Percentiles rank a stretch among this genome's conserved stretches.
Evolutionary conservation across 2,888 invertebrate species (phyloP).

Genomic region (Acrocyrtus sp.): DNA sequence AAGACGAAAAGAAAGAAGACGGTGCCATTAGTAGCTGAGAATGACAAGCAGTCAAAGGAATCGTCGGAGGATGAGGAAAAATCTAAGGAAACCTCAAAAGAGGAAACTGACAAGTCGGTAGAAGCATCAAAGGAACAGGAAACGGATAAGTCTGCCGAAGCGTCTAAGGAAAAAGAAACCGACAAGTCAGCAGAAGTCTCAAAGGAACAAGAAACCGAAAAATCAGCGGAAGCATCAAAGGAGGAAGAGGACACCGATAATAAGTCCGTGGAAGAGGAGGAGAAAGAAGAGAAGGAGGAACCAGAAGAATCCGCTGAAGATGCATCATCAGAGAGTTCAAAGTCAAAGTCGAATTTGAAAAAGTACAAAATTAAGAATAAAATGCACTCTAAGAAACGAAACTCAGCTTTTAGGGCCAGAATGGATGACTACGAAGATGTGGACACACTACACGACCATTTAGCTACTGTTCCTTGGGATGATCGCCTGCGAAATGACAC

Average conservation of each 20-base stretch:
- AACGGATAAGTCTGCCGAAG: slow-evolving; percentile 22
- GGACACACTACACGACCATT: background rate
- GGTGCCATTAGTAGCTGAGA: no score
- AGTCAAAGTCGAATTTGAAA: slow-evolving; percentile 7
- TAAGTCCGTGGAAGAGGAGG: slow-evolving; percentile 13
- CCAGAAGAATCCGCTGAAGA: slow-evolving; percentile 5
- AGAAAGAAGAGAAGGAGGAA: slow-evolving; percentile 21
- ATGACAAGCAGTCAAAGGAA: slow-evolving; percentile 18
- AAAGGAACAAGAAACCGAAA: slow-evolving; percentile 2
- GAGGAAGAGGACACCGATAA: slow-evolving; percentile 5
- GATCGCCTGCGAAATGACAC: slow-evolving; percentile 27
- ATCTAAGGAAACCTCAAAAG: slow-evolving; percentile 24
- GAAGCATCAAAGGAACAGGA: slow-evolving; percentile 17
- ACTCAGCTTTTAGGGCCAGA: slow-evolving; percentile 4
- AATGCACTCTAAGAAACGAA: slow-evolving; percentile 1
- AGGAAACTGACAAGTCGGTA: no score
- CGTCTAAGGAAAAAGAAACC: slow-evolving; percentile 8
- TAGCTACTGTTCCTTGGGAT: slow-evolving; percentile 46
- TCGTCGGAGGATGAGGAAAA: slow-evolving; percentile 27
- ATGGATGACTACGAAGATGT: slow-evolving; percentile 17
- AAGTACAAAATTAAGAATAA: slow-evolving; percentile 37
- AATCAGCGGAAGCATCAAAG: background rate
- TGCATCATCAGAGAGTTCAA: background rate
- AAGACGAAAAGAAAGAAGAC: slow-evolving; percentile 14
- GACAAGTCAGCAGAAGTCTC: no score